These are phyloP conservation scores for Sinotaia quadrata DNA, from an alignment of 2,888 invertebrate genomes.

Conservation along the genomic window DNA sequence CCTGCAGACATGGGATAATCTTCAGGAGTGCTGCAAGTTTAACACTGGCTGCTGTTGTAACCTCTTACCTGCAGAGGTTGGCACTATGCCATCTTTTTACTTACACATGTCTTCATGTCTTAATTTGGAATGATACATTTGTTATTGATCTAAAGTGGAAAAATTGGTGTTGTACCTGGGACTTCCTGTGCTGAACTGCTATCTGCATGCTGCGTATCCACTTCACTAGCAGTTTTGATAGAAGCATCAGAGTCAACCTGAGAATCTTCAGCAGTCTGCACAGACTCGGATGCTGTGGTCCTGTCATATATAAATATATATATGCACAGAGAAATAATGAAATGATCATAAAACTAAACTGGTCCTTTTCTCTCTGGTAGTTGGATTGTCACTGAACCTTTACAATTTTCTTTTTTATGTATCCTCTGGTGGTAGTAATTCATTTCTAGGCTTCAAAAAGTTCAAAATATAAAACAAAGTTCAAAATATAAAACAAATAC, in stretches of 20 bases:
- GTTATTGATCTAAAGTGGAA: not conserved
- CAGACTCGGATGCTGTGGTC: constrained; percentile 16
- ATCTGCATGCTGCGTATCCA: constrained; percentile 46
- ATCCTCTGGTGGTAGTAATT: too few relatives aligned
- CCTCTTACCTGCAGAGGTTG: too few relatives aligned
- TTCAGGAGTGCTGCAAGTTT: not conserved
- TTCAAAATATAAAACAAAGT: too few relatives aligned
- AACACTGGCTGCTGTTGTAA: not conserved
- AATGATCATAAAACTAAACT: too few relatives aligned
- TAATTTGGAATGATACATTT: not conserved
- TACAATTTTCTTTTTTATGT: too few relatives aligned
- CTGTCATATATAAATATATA: too few relatives aligned
- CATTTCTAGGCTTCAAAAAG: too few relatives aligned
- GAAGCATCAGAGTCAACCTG: constrained; percentile 41
- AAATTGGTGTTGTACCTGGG: constrained; percentile 17
- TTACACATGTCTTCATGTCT: not conserved
- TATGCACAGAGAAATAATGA: too few relatives aligned
- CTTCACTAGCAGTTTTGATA: constrained; percentile 49
- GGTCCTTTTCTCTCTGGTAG: too few relatives aligned
- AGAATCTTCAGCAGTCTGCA: constrained; percentile 46
- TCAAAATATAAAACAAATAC: too few relatives aligned
- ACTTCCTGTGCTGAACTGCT: constrained; percentile 41
- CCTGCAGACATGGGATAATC: not conserved
- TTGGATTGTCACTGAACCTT: too few relatives aligned
- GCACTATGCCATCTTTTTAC: too few relatives aligned